Conservation (phyloP, 2,797 vertebrate species). For the Orientallactaga sibirica region DNA sequence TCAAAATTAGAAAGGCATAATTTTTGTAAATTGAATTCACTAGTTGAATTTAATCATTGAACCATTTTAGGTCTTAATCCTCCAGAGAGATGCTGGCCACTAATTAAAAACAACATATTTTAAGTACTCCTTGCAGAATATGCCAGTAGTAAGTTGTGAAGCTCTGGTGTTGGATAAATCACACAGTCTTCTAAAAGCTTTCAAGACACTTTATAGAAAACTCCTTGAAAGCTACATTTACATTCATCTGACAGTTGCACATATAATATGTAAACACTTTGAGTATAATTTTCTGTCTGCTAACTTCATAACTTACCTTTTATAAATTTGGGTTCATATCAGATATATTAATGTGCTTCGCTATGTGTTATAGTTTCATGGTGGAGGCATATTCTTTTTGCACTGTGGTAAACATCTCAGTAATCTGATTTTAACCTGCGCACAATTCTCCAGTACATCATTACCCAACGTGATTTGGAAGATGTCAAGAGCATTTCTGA, state of each 20-base stretch:
- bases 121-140: slow-evolving; percentile 21
- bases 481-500: neutral
- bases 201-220: slow-evolving; percentile 56
- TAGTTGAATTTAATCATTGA: slow-evolving; percentile 36
- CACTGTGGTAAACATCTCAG: slow-evolving; percentile 27
- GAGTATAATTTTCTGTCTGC: slow-evolving; percentile 50
- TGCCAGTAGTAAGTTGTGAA: slow-evolving; percentile 11
- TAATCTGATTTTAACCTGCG: slow-evolving; percentile 30
- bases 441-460: neutral
- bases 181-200: slow-evolving; percentile 54
- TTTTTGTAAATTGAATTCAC: neutral
- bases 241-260: slow-evolving; percentile 32
- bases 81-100: neutral
- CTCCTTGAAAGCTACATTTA: slow-evolving; percentile 45
- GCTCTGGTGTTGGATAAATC: slow-evolving; percentile 37
- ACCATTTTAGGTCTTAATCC: slow-evolving; percentile 22
- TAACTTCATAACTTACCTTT: slow-evolving; percentile 54
- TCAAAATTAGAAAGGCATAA: neutral
- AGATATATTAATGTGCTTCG: slow-evolving; percentile 43
- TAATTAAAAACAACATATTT: slow-evolving; percentile 44
- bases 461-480: neutral
- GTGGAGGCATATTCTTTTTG: neutral
- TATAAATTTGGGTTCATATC: slow-evolving; percentile 53
- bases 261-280: slow-evolving; percentile 67
- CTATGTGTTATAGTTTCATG: neutral